Base-by-base conservation (phyloP, 2,888 invertebrate genomes). In the Caenorhabditis drosophilae region DNA sequence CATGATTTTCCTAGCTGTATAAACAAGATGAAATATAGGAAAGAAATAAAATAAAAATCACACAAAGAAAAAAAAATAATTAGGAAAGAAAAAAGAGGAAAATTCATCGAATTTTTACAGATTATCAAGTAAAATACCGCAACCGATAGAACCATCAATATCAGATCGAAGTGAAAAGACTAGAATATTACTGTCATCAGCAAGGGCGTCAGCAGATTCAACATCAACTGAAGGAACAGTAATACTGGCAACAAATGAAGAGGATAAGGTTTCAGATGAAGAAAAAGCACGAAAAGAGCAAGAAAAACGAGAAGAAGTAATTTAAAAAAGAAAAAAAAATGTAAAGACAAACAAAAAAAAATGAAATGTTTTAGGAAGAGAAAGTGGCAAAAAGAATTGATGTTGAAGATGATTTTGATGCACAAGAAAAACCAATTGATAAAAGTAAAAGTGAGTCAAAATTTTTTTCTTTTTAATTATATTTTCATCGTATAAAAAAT, bases 341-440 rank as follows among this genome's bases (percentile, higher is more conserved):
- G 35, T 63, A 63, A 55, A 63, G 63, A 45, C 59, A 56, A 36
- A 54, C 63, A 31, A 59, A 63, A 27, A 48, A 57, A 15, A 63
- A 68, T 18, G 63, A 68, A 25, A 45, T 53, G 7, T 6, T 47
- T 31, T n/a, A 50, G 49, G 66, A 70, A 45, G 57, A 62, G 49
- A 64, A 68, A 51, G 73, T 62, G 27, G 56, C 64, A 1, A 31
- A 50, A 40, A 59, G 55, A 12, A 59, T 70, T 25, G 67, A 67
- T 11, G 45, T 62, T 20, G 81, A 83, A 51, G 77, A 75, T 49
- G 80, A 83, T 40, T 78, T 71, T 25, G 82, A 79, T 44, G 76
- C 76, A 2, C 79, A 82, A 60, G 81, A 83, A 49, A 79, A 78
- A 49, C 80, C 83, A 23, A 79, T 82, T 48, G 82, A 82, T 62